Evolutionary conservation across 2,888 invertebrate genomes (phyloP).

Genomic region (Mythimna vitellina): DNA sequence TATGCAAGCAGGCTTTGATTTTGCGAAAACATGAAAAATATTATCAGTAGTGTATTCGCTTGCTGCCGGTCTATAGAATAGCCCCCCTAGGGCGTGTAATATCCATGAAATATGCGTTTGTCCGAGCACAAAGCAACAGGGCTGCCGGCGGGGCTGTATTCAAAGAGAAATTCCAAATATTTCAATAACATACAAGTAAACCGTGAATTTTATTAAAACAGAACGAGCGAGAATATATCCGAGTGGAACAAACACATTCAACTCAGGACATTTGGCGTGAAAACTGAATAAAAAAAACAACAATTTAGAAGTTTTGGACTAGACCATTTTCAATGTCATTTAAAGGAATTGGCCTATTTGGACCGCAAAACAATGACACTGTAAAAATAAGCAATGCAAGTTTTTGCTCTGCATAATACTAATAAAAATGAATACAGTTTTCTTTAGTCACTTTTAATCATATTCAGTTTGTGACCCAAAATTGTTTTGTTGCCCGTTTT

Average conservation of each 20-base stretch:
- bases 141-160: conserved; percentile 64
- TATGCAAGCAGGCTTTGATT: conserved; percentile 50
- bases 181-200: conserved; percentile 76
- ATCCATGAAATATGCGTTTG: conserved; percentile 79
- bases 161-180: conserved; percentile 77
- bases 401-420: neutral
- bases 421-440: conserved; percentile 14
- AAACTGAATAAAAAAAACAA: conserved; percentile 40
- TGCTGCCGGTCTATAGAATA: conserved; percentile 62
- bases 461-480: conserved; percentile 23
- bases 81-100: conserved; percentile 72
- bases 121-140: conserved; percentile 77
- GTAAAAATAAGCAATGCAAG: neutral
- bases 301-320: conserved; percentile 52
- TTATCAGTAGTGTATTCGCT: conserved; percentile 61
- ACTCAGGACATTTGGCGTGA: conserved; percentile 33
- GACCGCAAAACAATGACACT: neutral
- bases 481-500: neutral
- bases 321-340: conserved; percentile 46
- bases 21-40: conserved; percentile 60
- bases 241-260: conserved; percentile 52
- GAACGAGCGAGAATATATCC: conserved; percentile 43
- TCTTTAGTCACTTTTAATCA: neutral
- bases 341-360: conserved; percentile 25
- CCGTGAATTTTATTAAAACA: conserved; percentile 70